These are phyloP conservation scores for Himalopsyche japonica DNA, from an alignment of 2,888 invertebrate genomes.

Conservation along the genomic window DNA sequence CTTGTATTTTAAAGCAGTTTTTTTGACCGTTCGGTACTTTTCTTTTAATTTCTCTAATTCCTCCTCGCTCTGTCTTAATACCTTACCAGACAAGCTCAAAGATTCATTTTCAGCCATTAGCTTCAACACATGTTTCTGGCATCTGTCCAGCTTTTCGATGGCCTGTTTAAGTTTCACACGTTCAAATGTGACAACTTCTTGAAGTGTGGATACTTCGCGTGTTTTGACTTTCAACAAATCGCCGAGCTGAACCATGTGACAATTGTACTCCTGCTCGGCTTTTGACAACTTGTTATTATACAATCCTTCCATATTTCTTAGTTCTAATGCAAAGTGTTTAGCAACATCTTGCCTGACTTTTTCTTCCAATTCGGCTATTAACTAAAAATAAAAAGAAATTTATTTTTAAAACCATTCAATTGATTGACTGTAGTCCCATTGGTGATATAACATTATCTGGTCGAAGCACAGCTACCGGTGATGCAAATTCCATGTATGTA, in stretches of 20 bases:
- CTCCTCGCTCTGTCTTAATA: constrained; percentile 52
- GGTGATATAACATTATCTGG: too few relatives aligned
- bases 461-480: too few relatives aligned
- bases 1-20: constrained; percentile 67
- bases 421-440: not conserved
- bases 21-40: constrained; percentile 67
- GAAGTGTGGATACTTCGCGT: constrained; percentile 58
- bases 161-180: constrained; percentile 57
- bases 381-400: constrained; percentile 47
- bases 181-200: constrained; percentile 58
- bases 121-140: constrained; percentile 49
- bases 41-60: constrained; percentile 59
- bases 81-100: constrained; percentile 49
- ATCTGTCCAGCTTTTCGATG: constrained; percentile 52
- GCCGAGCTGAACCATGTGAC: constrained; percentile 54
- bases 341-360: constrained; percentile 70
- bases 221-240: constrained; percentile 58
- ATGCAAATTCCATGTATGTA: too few relatives aligned
- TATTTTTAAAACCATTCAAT: not conserved
- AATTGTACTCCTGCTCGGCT: constrained; percentile 57
- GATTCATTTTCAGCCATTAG: constrained; percentile 55
- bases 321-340: constrained; percentile 65
- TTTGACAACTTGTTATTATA: constrained; percentile 56
- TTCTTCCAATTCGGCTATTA: constrained; percentile 53
- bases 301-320: constrained; percentile 62